phyloP scores from a whole-genome alignment of 2,113 vertebrate species.

The Phrynocephalus versicolor region DNA sequence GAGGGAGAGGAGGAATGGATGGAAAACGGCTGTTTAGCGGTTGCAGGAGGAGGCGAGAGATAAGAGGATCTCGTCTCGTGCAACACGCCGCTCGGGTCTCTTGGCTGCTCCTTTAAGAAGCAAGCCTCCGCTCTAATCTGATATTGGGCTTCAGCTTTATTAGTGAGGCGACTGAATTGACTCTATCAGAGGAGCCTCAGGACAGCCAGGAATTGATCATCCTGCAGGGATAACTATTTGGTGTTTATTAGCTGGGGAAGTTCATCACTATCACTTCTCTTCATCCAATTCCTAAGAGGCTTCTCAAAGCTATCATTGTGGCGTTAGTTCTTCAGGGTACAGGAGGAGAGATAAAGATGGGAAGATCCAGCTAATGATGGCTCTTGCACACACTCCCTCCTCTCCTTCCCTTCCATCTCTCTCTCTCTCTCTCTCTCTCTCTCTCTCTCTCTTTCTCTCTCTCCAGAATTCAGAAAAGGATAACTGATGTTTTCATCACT shows the following conservation, averaged over 20 bases:
- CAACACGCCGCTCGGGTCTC: background rate
- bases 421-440: background rate
- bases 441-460: background rate
- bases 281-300: slow-evolving; percentile 81
- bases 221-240: slow-evolving; percentile 81
- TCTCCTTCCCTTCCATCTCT: slow-evolving; percentile 12
- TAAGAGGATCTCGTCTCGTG: slow-evolving; percentile 27
- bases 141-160: slow-evolving; percentile 79
- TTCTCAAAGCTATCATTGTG: slow-evolving; percentile 82
- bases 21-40: slow-evolving; percentile 27
- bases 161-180: slow-evolving; percentile 80
- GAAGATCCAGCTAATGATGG: slow-evolving; percentile 78
- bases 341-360: slow-evolving; percentile 76
- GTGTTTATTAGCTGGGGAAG: slow-evolving; percentile 84
- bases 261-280: slow-evolving; percentile 81
- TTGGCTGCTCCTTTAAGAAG: slow-evolving; percentile 73
- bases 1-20: slow-evolving; percentile 54
- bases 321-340: slow-evolving; percentile 78
- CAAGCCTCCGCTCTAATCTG: slow-evolving; percentile 71
- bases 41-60: slow-evolving; percentile 45
- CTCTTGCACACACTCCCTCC: slow-evolving; percentile 38
- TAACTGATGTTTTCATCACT: slow-evolving; percentile 22
- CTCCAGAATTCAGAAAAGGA: slow-evolving; percentile 32
- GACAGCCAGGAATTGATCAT: slow-evolving; percentile 85
- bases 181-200: slow-evolving; percentile 82